A percentile compares a stretch with the other conserved stretches of the same genome.
Evolutionary conservation across 2,888 invertebrate genomes (phyloP).

Genomic region (Drosophila melanosoma): DNA sequence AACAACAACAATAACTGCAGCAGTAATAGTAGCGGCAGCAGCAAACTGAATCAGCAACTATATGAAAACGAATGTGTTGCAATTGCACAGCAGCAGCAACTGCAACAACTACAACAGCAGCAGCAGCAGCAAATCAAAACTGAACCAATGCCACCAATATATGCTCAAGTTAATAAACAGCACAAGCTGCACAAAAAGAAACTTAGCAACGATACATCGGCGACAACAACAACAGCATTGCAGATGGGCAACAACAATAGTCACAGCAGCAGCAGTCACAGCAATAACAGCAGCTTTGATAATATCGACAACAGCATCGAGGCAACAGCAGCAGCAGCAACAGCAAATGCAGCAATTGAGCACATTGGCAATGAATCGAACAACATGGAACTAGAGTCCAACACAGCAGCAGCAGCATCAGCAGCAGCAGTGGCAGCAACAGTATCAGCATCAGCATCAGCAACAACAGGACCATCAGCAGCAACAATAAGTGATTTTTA

Average conservation of each 20-base stretch:
- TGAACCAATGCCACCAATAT: slow-evolving; percentile 73
- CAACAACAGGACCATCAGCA: slow-evolving; percentile 12
- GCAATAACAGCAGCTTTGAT: slow-evolving; percentile 66
- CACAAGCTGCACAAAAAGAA: slow-evolving; percentile 85
- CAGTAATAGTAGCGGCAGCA: slow-evolving; percentile 29
- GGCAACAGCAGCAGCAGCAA: slow-evolving; percentile 2
- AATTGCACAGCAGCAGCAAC: slow-evolving; percentile 66
- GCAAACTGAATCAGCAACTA: slow-evolving; percentile 72
- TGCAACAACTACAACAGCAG: slow-evolving; percentile 32
- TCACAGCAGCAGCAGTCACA: slow-evolving; percentile 52
- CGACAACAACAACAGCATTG: slow-evolving; percentile 11
- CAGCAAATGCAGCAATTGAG: slow-evolving; percentile 15
- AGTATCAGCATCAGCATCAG: slow-evolving; percentile 7
- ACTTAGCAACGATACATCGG: slow-evolving; percentile 31
- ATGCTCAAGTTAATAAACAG: slow-evolving; percentile 85
- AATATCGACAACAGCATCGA: slow-evolving; percentile 49
- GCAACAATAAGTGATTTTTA: slow-evolving; percentile 54
- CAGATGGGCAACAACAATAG: slow-evolving; percentile 50
- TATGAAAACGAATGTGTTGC: slow-evolving; percentile 83
- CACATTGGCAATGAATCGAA: slow-evolving; percentile 27
- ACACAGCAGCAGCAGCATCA: slow-evolving; percentile 41
- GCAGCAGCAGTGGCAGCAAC: slow-evolving; percentile 14
- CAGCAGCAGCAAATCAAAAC: slow-evolving; percentile 22
- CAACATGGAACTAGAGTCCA: slow-evolving; percentile 22
- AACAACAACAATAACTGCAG: slow-evolving; percentile 15